Evolutionary conservation across 2,888 invertebrate species (phyloP).

Genomic region (Macrosiphum euphorbiae): DNA sequence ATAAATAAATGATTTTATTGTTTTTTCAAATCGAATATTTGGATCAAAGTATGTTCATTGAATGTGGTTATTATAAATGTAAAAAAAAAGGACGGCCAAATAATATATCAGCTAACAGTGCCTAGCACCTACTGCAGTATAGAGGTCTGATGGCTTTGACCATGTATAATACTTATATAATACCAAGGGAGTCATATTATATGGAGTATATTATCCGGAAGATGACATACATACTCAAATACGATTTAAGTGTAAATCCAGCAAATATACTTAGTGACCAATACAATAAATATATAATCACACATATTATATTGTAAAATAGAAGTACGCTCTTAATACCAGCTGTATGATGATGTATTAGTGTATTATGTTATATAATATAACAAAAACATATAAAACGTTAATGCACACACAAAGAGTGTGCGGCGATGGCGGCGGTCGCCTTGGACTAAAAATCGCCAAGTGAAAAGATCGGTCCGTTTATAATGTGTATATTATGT

Average conservation of each 20-base stretch:
- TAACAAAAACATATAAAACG: not conserved
- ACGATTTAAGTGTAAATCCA: not conserved
- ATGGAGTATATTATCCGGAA: not conserved
- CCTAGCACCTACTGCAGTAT: not conserved
- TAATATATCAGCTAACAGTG: not conserved
- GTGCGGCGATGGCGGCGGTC: not conserved
- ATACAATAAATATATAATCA: not conserved
- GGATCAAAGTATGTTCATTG: not conserved
- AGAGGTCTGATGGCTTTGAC: not conserved
- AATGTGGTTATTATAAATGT: not conserved
- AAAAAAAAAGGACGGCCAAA: not conserved
- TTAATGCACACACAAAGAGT: not conserved
- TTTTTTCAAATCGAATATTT: not conserved
- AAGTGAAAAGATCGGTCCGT: not conserved
- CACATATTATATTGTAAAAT: not conserved
- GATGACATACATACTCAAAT: not conserved
- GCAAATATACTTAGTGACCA: not conserved
- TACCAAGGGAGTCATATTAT: not conserved
- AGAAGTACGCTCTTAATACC: not conserved
- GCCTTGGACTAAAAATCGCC: constrained; percentile 55
- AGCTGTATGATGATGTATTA: not conserved
- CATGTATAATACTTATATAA: no score
- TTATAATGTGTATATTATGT: not conserved
- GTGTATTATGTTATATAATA: not conserved
- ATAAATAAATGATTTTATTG: not conserved